Conservation (phyloP, 2,888 invertebrate genomes). For the Ornithoptera alexandrae region DNA sequence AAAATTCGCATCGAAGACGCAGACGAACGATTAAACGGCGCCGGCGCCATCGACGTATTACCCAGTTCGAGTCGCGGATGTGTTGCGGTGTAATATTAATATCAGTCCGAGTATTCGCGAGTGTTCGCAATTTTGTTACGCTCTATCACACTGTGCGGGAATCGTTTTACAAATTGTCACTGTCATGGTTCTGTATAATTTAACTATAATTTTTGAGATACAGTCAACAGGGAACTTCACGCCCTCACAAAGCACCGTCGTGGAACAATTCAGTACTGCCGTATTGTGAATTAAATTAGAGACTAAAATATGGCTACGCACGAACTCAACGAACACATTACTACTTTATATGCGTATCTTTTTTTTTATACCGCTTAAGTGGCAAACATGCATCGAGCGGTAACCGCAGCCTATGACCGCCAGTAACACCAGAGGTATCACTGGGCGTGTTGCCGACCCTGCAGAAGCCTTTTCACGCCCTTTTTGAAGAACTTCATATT, state of each 20-base stretch:
- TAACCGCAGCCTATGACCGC: too few relatives aligned
- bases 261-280: not conserved
- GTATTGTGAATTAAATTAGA: not conserved
- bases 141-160: slow-evolving; percentile 15
- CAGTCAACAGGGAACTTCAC: not conserved
- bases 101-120: slow-evolving; percentile 37
- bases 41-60: slow-evolving; percentile 66
- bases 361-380: too few relatives aligned
- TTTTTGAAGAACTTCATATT: too few relatives aligned
- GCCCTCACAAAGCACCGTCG: not conserved
- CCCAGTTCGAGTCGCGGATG: slow-evolving; percentile 59
- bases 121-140: slow-evolving; percentile 21
- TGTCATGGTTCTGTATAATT: not conserved
- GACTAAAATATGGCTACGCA: too few relatives aligned
- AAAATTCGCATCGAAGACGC: slow-evolving; percentile 71
- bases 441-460: too few relatives aligned
- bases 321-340: too few relatives aligned
- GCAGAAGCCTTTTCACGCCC: too few relatives aligned
- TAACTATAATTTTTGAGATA: not conserved
- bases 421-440: too few relatives aligned
- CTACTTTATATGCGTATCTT: too few relatives aligned
- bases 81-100: slow-evolving; percentile 41
- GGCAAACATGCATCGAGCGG: too few relatives aligned
- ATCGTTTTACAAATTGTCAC: not conserved
- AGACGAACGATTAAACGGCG: slow-evolving; percentile 63